These are phyloP conservation scores for Actinia tenebrosa DNA, from an alignment of 64 coral and sea anemone genomes.

Conservation along the genomic window DNA sequence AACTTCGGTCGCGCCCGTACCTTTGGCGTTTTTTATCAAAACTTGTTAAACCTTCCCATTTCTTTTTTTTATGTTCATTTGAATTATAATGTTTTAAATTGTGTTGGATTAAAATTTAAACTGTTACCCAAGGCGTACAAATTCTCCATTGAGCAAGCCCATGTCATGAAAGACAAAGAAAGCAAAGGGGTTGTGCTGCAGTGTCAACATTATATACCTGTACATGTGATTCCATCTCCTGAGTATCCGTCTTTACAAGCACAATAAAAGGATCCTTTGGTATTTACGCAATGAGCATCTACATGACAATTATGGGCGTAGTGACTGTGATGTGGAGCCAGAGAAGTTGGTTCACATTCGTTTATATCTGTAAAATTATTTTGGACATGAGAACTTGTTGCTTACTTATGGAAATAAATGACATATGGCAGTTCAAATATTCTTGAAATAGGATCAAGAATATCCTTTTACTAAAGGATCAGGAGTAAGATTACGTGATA, in stretches of 20 bases:
- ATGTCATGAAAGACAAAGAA: too few species aligned
- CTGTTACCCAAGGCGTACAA: too few species aligned
- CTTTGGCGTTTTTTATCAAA: too few species aligned
- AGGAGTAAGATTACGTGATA: not conserved
- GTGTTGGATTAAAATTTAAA: too few species aligned
- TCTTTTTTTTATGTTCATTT: too few species aligned
- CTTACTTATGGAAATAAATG: not conserved
- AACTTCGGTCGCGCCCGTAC: too few species aligned
- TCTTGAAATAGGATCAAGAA: slow-evolving; percentile 11
- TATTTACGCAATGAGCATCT: slow-evolving; percentile 68
- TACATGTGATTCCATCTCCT: slow-evolving; percentile 66
- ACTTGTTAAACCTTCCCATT: too few species aligned
- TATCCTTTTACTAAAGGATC: slow-evolving; percentile 11
- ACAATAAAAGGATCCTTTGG: slow-evolving; percentile 76
- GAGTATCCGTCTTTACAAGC: slow-evolving; percentile 65
- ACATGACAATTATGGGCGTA: slow-evolving; percentile 59
- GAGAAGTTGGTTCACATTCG: slow-evolving; percentile 39
- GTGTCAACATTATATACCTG: slow-evolving; percentile 20
- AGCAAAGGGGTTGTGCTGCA: too few species aligned
- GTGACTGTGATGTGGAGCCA: not conserved
- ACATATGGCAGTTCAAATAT: not conserved
- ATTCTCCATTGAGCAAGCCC: too few species aligned
- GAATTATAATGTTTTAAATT: too few species aligned
- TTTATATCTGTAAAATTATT: slow-evolving; percentile 36
- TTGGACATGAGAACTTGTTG: not conserved